Percentiles rank a stretch among this genome's conserved stretches.
Conservation (phyloP, 2,797 vertebrate species). For the Sylvia borin region DNA sequence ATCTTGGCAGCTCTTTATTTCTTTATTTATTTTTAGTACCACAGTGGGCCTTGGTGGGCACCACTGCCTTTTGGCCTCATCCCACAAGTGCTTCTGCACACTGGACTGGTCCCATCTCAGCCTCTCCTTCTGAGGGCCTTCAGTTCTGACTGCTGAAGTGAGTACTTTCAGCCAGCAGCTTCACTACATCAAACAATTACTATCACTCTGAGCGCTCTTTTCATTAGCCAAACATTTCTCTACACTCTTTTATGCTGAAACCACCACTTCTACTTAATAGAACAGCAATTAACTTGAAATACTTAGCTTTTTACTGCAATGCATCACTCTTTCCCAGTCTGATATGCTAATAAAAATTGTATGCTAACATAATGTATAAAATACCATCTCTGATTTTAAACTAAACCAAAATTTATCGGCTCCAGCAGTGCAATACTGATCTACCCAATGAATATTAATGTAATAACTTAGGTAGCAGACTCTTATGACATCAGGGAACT, state of each 20-base stretch:
- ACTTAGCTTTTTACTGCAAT: constrained; percentile 49
- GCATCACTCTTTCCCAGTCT: constrained; percentile 49
- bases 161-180: background rate
- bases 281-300: constrained; percentile 68
- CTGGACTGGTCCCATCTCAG: background rate
- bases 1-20: background rate
- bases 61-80: background rate
- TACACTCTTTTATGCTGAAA: constrained; percentile 22
- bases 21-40: background rate
- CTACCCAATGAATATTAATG: constrained; percentile 40
- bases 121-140: background rate
- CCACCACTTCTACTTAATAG: constrained; percentile 57
- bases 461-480: background rate
- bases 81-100: background rate
- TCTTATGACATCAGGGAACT: background rate
- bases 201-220: constrained; percentile 25
- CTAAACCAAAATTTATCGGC: constrained; percentile 48
- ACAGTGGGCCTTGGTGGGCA: background rate
- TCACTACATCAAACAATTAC: constrained; percentile 11
- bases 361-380: constrained; percentile 62
- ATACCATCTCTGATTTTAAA: constrained; percentile 55
- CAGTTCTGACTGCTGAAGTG: background rate
- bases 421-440: background rate
- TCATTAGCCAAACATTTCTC: constrained; percentile 60
- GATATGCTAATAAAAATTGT: constrained; percentile 61